Evolutionary conservation across 2,888 invertebrate species (phyloP), one percentile per base, ranked within the genome.

Genomic region (Microplitis manilae): DNA sequence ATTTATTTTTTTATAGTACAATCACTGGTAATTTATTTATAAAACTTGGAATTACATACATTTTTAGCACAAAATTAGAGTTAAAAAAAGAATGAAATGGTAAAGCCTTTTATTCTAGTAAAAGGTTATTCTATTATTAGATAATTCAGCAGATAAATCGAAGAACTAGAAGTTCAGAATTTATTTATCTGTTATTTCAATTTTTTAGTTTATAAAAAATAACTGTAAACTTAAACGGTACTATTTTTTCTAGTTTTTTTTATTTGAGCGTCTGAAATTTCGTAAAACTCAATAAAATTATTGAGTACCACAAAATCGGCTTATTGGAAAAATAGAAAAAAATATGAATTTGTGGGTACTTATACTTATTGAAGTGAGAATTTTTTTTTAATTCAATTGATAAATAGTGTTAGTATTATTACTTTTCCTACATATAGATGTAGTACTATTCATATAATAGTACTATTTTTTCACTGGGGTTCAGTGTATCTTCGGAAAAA

Each of bases 241-340:
- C 9, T 5, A 50, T 50, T 13, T 70, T 70, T 30, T 70, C 30
- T 9, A 39, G 17, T 62, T 40, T 15, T 17, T 38, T n/a, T 67
- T 59, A 30, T 39, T 65, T 13, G 6, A 75, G 62, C 69, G 71
- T 76, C 68, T 67, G 59, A 59, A 40, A 68, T 62, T 61, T 61
- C 64, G 41, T 68, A 8, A 8, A n/a, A 9, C 15, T 59, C 38
- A 40, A 65, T 72, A 61, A n/a, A 71, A 13, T 68, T 9, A 17
- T 61, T 17, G 69, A 17, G 60, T 71, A 50, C 72, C 62, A 8
- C 73, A 77, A 77, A 62, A 77, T 73, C 68, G 73, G 62, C 68
- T 73, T 77, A 77, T 77, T 72, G 73, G 76, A 64, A 64, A 77
- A 69, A 68, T 73, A 38, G 59, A 20, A 39, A 60, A 17, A 62